Percentiles rank a stretch among this genome's conserved stretches.
These are phyloP conservation scores for Lithophane leautieri DNA, from an alignment of 2,888 invertebrate species.

Conservation along the genomic window DNA sequence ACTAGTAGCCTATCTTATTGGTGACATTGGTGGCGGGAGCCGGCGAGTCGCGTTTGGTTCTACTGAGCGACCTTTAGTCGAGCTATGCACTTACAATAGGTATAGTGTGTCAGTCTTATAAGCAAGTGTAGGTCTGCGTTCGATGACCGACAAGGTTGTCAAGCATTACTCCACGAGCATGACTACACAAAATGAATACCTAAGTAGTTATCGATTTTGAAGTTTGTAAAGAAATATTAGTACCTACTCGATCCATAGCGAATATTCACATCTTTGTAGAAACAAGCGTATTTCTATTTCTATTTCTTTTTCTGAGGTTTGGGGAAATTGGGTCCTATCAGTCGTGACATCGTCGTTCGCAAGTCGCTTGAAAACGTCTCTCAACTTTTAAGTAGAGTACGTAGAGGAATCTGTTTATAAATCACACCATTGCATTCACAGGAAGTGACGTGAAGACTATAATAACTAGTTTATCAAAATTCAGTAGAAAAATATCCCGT, in stretches of 20 bases:
- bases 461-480: background rate
- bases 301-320: background rate
- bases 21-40: background rate
- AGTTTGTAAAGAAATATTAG: background rate
- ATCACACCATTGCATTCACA: background rate
- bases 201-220: background rate
- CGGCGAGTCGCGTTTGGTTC: background rate
- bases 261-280: too few relatives aligned
- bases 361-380: background rate
- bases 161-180: background rate
- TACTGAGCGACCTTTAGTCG: constrained; percentile 19
- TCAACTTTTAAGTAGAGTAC: background rate
- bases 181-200: background rate
- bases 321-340: background rate
- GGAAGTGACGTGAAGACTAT: background rate
- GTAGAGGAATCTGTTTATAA: background rate
- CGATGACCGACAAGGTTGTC: constrained; percentile 42
- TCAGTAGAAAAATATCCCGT: constrained; percentile 2
- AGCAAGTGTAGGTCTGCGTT: constrained; percentile 22
- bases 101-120: constrained; percentile 3
- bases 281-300: too few relatives aligned
- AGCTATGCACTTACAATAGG: background rate
- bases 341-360: background rate
- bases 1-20: background rate
- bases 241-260: too few relatives aligned